Conservation (phyloP, 2,113 vertebrate species). For the Coracopsis vasa region DNA sequence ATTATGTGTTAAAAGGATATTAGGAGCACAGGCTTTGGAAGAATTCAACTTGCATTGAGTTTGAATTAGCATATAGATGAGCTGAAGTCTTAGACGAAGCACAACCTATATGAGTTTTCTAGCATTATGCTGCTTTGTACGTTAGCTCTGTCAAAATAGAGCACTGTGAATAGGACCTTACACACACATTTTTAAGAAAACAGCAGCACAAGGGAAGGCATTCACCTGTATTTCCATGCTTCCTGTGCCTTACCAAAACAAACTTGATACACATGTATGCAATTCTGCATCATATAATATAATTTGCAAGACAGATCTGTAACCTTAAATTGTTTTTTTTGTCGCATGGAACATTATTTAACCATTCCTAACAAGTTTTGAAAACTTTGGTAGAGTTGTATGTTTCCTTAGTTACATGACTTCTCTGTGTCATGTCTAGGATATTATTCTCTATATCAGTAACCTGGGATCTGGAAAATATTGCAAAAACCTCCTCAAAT, state of each 20-base stretch:
- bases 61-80: slow-evolving; percentile 76
- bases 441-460: not conserved
- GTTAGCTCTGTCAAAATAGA: not conserved
- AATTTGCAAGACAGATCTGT: not conserved
- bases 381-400: not conserved
- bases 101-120: slow-evolving; percentile 9
- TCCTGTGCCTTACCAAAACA: not conserved
- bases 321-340: not conserved
- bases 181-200: not conserved
- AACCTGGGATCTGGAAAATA: not conserved
- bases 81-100: slow-evolving; percentile 54
- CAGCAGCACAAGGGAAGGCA: not conserved
- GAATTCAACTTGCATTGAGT: slow-evolving; percentile 37
- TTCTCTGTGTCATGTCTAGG: fast-evolving
- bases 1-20: slow-evolving; percentile 72
- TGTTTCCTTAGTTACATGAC: not conserved
- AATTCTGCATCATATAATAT: not conserved
- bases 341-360: not conserved
- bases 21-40: slow-evolving; percentile 39
- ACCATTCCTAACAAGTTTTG: not conserved
- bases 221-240: not conserved
- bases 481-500: not conserved
- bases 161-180: not conserved
- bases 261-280: fast-evolving
- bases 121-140: slow-evolving; percentile 22